A percentile compares a stretch with the other conserved stretches of the same genome.
These are phyloP conservation scores for Channa argus DNA, from an alignment of 2,113 vertebrate species.

Conservation along the genomic window DNA sequence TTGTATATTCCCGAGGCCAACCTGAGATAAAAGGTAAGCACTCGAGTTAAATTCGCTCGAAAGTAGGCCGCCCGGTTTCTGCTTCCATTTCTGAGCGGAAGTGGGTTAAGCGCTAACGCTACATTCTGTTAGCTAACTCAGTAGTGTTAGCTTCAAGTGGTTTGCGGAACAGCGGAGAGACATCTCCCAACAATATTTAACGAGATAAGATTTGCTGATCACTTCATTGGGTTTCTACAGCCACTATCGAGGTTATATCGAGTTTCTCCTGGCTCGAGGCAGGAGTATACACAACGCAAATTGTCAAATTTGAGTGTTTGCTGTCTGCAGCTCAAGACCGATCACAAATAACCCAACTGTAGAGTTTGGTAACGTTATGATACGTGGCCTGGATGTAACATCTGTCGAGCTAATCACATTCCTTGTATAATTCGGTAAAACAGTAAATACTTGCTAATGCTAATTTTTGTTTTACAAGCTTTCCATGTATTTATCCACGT, in stretches of 20 bases:
- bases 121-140: conserved; percentile 61
- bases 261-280: rapidly evolving
- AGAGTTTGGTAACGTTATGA: background rate
- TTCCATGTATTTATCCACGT: background rate
- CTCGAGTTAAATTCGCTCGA: background rate
- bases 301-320: background rate
- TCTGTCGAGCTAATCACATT: no score
- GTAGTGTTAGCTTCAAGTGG: conserved; percentile 17
- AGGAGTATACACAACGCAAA: background rate
- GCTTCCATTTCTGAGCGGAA: conserved; percentile 40
- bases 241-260: no score
- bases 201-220: background rate
- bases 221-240: no score
- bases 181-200: background rate
- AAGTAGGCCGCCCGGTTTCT: conserved; percentile 14
- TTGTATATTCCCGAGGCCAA: conserved; percentile 16
- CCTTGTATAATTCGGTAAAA: no score
- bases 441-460: no score
- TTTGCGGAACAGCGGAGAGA: background rate
- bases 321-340: no score
- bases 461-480: background rate
- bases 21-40: conserved; percentile 67
- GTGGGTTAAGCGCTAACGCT: conserved; percentile 46
- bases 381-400: conserved; percentile 37
- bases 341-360: no score